Evolutionary conservation across 2,113 vertebrate genomes (phyloP).

Genomic region (Cephalopterus ornatus): DNA sequence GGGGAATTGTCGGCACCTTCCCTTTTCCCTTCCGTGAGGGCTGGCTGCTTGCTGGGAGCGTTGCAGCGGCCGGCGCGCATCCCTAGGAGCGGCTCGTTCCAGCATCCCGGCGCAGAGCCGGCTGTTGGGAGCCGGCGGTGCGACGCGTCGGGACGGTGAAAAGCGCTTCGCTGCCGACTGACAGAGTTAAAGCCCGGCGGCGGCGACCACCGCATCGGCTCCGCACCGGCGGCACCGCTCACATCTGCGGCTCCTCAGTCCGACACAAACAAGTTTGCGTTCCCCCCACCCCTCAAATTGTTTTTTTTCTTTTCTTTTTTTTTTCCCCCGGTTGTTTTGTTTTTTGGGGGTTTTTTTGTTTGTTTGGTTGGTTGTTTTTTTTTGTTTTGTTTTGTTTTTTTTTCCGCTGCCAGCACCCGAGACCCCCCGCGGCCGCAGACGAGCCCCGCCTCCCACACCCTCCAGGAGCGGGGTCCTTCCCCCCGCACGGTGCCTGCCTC

Average conservation of each 20-base stretch:
- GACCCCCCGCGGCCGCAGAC: conserved; percentile 36
- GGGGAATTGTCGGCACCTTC: neutral
- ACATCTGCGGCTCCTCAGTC: neutral
- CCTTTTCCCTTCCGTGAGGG: neutral
- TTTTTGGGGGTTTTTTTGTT: neutral
- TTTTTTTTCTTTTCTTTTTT: neutral
- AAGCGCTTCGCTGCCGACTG: neutral
- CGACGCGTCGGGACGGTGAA: neutral
- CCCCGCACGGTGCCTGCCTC: neutral
- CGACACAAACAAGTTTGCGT: neutral
- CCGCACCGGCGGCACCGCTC: neutral
- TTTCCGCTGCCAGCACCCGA: conserved; percentile 50
- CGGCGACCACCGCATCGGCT: neutral
- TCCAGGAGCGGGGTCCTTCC: neutral
- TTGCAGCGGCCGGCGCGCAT: neutral
- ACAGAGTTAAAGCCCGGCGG: neutral
- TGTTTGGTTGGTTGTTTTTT: too few species aligned
- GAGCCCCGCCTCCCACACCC: neutral
- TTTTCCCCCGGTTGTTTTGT: neutral
- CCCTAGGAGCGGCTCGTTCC: neutral
- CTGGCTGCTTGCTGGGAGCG: neutral
- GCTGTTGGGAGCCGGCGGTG: neutral
- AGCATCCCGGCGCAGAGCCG: neutral
- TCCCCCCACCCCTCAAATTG: neutral
- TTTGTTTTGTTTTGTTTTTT: too few species aligned